Base-by-base conservation (phyloP, 2,113 vertebrate genomes). In the Psittacula cyanocephala region DNA sequence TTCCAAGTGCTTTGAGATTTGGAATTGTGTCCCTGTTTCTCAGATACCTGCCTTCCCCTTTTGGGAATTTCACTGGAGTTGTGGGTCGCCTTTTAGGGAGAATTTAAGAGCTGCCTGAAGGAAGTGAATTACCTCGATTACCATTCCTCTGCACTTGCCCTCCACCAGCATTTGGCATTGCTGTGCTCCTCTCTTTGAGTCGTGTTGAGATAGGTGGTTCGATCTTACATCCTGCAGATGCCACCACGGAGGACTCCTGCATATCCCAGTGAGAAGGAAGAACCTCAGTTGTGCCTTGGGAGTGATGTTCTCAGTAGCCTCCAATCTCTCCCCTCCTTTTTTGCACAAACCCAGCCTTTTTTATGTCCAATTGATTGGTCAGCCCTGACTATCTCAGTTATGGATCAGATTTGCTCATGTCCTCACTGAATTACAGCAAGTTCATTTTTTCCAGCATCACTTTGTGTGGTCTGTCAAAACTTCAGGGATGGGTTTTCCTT, bases 321-420 rank as follows among this genome's bases (percentile, higher is more conserved):
- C 46, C 29, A 20, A 55, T 79, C 46, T 43, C 6, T 29, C 11
- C 11, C 3, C 3, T 4, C 10, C 3, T 25, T 37, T 86, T 67
- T 44, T 19, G 22, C 22, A 22, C 71, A 80, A 60, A 43, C 7
- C 9, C 37, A 37, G 10, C 46, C 39, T 17, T 59, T 53, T 60
- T 70, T 37, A 3, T 31, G 62, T 52, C 29, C 6, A 44, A 0
- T 41, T 35, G 17, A 11, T 4, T 9, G 25, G 44, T 44, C 37
- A 68, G 20, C 47, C 19, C 17, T 60, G 41, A 16, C 18, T 33
- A 2, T 35, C 29, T 60, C 55, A 41, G 0, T 64, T 50, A 23
- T 0, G 1, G 46, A 50, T 31, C 70, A 62, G 62, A 4, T 17
- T 17, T 5, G 19, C 39, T 33, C 3, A 46, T n/a, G 4, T 7